Conservation (phyloP, 2,888 invertebrate species). For the Drosophila prostipennis region DNA sequence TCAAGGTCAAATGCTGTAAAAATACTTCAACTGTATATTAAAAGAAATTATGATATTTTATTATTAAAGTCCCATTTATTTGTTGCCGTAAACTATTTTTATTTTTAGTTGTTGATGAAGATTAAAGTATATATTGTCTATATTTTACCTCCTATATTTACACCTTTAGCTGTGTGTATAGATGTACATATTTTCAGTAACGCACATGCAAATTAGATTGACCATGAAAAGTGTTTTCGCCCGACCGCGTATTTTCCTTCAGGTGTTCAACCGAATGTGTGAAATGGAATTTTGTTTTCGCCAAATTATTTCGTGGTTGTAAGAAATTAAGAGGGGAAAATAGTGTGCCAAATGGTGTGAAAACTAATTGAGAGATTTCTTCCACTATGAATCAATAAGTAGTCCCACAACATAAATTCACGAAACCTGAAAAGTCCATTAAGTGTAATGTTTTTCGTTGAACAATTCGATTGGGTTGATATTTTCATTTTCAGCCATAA, state of each 20-base stretch:
- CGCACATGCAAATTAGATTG: conserved; percentile 71
- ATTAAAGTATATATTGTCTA: background rate
- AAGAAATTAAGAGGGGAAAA: conserved; percentile 11
- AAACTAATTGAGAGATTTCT: conserved; percentile 22
- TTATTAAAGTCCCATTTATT: background rate
- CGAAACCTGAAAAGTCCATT: background rate
- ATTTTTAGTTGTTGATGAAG: background rate
- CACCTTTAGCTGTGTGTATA: conserved; percentile 9
- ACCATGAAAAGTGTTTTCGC: conserved; percentile 74
- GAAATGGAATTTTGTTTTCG: conserved; percentile 38
- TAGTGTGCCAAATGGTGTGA: conserved; percentile 1
- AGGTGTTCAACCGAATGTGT: conserved; percentile 27
- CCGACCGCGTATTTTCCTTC: conserved; percentile 30
- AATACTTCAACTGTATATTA: background rate
- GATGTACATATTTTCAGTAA: conserved; percentile 24
- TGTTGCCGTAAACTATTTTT: fast-evolving
- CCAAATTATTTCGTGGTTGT: conserved; percentile 20
- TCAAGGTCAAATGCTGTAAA: conserved; percentile 13
- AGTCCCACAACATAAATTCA: background rate
- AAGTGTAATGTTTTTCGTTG: background rate
- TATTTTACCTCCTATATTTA: background rate
- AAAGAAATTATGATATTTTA: background rate
- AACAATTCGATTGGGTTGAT: background rate
- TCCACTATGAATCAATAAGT: conserved; percentile 17
- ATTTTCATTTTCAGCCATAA: no score